Base-by-base conservation (phyloP, 2,113 vertebrate genomes). In the Astur gentilis region DNA sequence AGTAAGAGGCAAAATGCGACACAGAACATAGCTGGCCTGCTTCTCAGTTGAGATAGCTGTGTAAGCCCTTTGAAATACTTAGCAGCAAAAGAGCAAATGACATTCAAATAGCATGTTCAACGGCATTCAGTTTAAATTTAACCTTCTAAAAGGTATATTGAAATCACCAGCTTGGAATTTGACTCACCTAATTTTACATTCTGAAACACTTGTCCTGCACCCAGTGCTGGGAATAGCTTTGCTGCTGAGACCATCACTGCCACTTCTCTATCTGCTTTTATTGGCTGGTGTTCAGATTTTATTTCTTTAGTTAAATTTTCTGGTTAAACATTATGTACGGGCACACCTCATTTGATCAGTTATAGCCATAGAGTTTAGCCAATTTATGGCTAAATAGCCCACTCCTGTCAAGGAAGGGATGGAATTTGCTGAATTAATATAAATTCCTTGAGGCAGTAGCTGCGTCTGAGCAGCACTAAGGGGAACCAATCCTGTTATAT, bases 271-370 rank as follows among this genome's bases (percentile, higher is more conserved):
- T 38, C 57, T 11, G 1, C 77, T 94, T 89, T 94, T 84, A 93
- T 60, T 92, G 90, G 85, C 75, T 83, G 60, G 29, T 89, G 77
- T 89, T 95, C 81, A 93, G 52, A 87, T 94, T 95, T 93, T 91
- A 95, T 93, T 93, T 82, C 93, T 95, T 94, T 54, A 88, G 83
- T 94, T 90, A 88, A 95, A 95, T 95, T 89, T 90, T 92, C 93
- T 95, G 80, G 92, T 95, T 89, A 92, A 83, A 87, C 60, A 44
- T 96, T 94, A 93, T 83, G 78, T 85, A 87, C 1, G 12, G 82
- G 84, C 84, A 87, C 75, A 93, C 73, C 87, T 94, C 89, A 95
- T 96, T 95, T 93, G 73, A 89, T 89, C 91, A 55, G 62, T 95
- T 95, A 95, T 72, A 89, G 71, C 73, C 73, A 73, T 32, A 88